Percentiles rank a stretch among this genome's conserved stretches.
Evolutionary conservation across 1,140 invertebrate species (phyloP).

Genomic region (Ectropis grisescens): DNA sequence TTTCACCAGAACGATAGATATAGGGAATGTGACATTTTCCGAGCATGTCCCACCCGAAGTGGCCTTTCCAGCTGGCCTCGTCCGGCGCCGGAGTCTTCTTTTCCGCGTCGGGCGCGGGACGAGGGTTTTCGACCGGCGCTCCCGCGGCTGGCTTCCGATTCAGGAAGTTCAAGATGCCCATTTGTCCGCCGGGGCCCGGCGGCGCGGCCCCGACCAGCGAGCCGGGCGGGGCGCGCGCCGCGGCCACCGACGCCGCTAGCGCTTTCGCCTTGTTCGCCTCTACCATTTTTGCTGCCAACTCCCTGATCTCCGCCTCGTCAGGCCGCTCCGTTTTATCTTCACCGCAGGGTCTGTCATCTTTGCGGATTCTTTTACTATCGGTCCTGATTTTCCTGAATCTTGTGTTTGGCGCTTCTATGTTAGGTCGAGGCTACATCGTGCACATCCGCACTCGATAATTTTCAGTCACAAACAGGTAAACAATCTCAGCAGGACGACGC

Average conservation of each 20-base stretch:
- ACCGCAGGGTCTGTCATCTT: constrained; percentile 71
- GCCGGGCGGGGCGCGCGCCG: constrained; percentile 43
- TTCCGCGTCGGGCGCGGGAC: constrained; percentile 30
- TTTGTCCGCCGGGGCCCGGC: constrained; percentile 55
- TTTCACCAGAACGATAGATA: constrained; percentile 85
- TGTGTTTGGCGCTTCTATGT: no score
- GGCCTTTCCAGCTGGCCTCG: constrained; percentile 84
- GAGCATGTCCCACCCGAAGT: constrained; percentile 91
- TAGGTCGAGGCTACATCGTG: no score
- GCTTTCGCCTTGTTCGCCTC: constrained; percentile 87
- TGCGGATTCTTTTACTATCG: constrained; percentile 83
- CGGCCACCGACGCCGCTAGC: constrained; percentile 71
- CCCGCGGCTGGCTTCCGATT: constrained; percentile 57
- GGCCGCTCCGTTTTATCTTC: constrained; percentile 84
- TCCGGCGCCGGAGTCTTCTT: constrained; percentile 75
- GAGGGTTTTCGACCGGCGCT: constrained; percentile 17
- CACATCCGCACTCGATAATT: no score
- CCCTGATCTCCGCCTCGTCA: constrained; percentile 89
- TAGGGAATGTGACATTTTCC: constrained; percentile 90
- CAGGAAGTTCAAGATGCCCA: constrained; percentile 75
- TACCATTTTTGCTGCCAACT: constrained; percentile 87
- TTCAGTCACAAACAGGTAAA: no score
- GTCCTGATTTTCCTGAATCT: constrained; percentile 85
- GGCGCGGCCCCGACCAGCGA: constrained; percentile 42
- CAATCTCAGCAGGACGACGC: no score